Evolutionary conservation across 2,113 vertebrate species (phyloP), one percentile per base, ranked within the genome.

Genomic region (Halcyon senegalensis): DNA sequence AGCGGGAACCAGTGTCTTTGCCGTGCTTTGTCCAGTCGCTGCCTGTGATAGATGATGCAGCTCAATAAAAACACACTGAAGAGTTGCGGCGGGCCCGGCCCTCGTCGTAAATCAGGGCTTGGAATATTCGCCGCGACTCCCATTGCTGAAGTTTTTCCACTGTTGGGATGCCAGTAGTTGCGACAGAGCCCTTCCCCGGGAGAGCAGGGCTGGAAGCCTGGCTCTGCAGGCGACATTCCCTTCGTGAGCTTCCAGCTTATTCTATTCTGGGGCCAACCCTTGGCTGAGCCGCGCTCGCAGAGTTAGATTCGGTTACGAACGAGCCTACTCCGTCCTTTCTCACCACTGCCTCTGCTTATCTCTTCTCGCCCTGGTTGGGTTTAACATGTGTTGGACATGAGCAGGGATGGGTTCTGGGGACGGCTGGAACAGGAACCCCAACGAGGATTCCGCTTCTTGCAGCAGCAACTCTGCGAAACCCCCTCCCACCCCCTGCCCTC

Each of bases 161-260:
- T 23, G 11, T 39, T 21, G 76, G 30, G 89, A 80, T 82, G 77
- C 50, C 84, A 67, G 25, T 2, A 55, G 62, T 56, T 84, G 89
- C 48, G 8, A 60, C 93, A 87, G 74, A 88, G 68, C 66, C 60
- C n/a, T 60, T 94, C 89, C 91, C 94, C 69, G 7, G 56, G 90
- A 25, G 91, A 76, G 84, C 35, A 6, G 80, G 77, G 73, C 66
- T 53, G 82, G 83, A 44, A 70, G 74, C 13, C 48, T 73, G 84
- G 44, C 67, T 46, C 68, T 60, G 9, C 9, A 59, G 75, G 25
- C 20, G 33, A 13, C 28, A 8, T 73, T 79, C 76, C 67, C 55
- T 13, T 16, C 10, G 19, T 2, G 1, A 15, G 60, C 63, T 51
- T 51, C 59, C 73, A 46, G n/a, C 60, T 70, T 30, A 1, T 53